Conservation (phyloP, 2,113 vertebrate species). For the Chrysemys picta region DNA sequence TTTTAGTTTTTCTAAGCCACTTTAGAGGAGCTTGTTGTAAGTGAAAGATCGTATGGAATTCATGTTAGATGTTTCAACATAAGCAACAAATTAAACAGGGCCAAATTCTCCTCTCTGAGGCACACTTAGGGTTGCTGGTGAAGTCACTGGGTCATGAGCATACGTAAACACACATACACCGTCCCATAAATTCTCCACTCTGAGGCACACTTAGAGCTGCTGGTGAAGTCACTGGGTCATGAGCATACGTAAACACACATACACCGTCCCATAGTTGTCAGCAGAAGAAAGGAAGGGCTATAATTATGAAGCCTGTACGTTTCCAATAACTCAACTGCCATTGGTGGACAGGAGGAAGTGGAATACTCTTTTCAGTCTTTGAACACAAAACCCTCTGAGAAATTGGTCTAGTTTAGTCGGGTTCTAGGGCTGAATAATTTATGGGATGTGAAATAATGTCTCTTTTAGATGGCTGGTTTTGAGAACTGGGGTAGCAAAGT, state of each 20-base stretch:
- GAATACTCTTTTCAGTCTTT: neutral
- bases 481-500: neutral
- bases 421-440: constrained; percentile 4
- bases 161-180: neutral
- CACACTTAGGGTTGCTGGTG: neutral
- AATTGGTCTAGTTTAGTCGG: constrained; percentile 8
- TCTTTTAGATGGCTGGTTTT: neutral
- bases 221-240: neutral
- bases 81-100: neutral
- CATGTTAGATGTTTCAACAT: neutral
- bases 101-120: neutral
- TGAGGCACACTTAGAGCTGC: neutral
- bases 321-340: neutral
- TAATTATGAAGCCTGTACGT: neutral
- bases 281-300: neutral
- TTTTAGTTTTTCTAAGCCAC: accelerated
- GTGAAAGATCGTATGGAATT: neutral
- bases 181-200: neutral
- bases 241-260: neutral
- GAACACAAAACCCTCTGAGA: constrained; percentile 5
- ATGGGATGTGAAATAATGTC: neutral
- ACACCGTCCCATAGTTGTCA: neutral
- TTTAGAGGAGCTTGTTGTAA: neutral
- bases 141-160: neutral
- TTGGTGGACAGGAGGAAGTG: neutral